Base-by-base conservation (phyloP, 2,797 vertebrate genomes). In the Sebastolobus altivelis region DNA sequence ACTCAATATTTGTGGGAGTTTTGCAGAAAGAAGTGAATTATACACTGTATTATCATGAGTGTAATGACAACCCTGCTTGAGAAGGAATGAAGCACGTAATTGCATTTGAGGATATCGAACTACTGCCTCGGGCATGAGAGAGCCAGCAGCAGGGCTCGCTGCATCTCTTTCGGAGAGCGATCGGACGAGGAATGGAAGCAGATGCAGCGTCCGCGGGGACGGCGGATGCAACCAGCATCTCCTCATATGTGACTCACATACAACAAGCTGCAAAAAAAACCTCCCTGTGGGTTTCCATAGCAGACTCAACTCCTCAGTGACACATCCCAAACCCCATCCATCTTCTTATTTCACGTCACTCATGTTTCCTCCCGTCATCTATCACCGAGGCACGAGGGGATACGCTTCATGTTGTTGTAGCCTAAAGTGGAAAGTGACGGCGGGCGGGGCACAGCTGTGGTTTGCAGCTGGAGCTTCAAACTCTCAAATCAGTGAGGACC, bases 381-480 rank as follows among this genome's bases (percentile, higher is more conserved):
- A 75, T 86, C 82, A 84, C 69, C 2, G 1, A 72, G 71, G 75
- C 73, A 68, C 58, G 1, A 33, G 65, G 46, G 46, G 70, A 86
- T 65, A 63, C 6, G 80, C 65, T 61, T 68, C 60, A 63, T 58
- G 75, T 56, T 55, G 70, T 8, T 52, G 75, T 29, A 75, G 78
- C 71, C 84, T 56, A 74, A 72, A 77, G 12, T 31, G 43, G 9
- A 40, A n/a, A 67, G 33, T 8, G 25, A 16, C 20, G 55, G 71
- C 1, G 7, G 54, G 69, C 12, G 49, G 72, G 58, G 62, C 63
- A 67, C 85, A 88, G 84, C 81, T 92, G 82, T 77, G 54, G 62
- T 79, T 70, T 80, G 78, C 82, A 88, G 86, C 86, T 83, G 76
- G 5, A 75, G 67, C 74, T 60, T 52, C 65, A 79, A 62, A 75